Base-by-base conservation (phyloP, 1,140 invertebrate genomes). In the Aphis craccivora region DNA sequence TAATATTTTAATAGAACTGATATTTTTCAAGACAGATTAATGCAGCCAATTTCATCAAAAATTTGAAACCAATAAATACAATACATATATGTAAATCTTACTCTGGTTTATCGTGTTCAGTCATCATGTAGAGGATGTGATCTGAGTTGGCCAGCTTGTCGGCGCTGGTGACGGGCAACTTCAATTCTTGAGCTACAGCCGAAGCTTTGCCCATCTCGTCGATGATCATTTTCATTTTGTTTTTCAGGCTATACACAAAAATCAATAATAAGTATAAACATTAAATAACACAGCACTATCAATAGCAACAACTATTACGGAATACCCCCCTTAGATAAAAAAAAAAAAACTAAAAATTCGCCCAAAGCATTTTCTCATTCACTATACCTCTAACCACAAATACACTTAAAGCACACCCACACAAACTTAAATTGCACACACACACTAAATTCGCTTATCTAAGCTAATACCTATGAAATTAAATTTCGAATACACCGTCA, bases 181-280 rank as follows among this genome's bases (percentile, higher is more conserved):
- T 96, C 0, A 98, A 95, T 35, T 97, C 97, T 95, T 98, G 97
- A 25, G 97, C 97, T 43, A 95, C 95, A 2, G 97, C 97, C 22
- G 97, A 98, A 48, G 97, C 96, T 94, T 97, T 96, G 1, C 97
- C 97, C 95, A 97, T 96, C 14, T 95, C 95, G 94, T 97, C 97
- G 18, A 98, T 95, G 90, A 97, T 95, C 51, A 55, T 0, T 55
- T 14, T 37, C 3, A 90, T 37, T 37, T 18, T 90, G 8, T 22
- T 18, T 76, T 76, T 76, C 5, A 76, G n/a, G 4, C 60, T 76
- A 18, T 35, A 76, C 60, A 76, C 14, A 76, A 76, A n/a, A n/a
- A n/a, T n/a, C 5, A 76, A 76, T 4, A 60, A 60, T 76, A 67
- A 67, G 30, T n/a, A 51, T 51, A 51, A 51, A 3, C 18, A 20